Conservation (phyloP, 2,113 vertebrate species). For the Odocoileus hemionus region DNA sequence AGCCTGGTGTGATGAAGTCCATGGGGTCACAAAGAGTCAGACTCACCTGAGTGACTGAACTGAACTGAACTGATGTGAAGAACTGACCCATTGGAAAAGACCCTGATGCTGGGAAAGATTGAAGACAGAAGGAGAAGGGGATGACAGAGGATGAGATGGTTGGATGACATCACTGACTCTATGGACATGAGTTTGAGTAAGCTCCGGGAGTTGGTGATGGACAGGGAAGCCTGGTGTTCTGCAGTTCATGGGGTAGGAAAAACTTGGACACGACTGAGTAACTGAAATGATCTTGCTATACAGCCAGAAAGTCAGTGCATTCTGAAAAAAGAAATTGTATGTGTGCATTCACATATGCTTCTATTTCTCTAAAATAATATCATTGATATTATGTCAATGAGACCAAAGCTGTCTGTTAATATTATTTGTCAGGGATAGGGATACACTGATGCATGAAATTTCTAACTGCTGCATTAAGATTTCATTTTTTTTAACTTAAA, state of each 20-base stretch:
- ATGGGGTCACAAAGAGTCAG: background rate
- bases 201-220: background rate
- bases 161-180: background rate
- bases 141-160: background rate
- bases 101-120: background rate
- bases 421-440: background rate
- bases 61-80: background rate
- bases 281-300: background rate
- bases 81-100: background rate
- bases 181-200: background rate
- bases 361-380: background rate
- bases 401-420: background rate
- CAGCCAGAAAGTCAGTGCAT: background rate
- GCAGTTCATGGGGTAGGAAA: background rate
- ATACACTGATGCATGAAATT: background rate
- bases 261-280: background rate
- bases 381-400: background rate
- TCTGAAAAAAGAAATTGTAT: background rate
- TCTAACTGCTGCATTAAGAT: background rate
- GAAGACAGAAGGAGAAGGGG: background rate
- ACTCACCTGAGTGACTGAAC: background rate
- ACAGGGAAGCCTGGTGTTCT: background rate
- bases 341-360: background rate
- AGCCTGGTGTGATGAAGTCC: background rate
- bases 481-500: constrained; percentile 9